Percentiles rank a stretch among this genome's conserved stretches.
Conservation (phyloP, 2,797 vertebrate genomes). For the Macropodus opercularis region DNA sequence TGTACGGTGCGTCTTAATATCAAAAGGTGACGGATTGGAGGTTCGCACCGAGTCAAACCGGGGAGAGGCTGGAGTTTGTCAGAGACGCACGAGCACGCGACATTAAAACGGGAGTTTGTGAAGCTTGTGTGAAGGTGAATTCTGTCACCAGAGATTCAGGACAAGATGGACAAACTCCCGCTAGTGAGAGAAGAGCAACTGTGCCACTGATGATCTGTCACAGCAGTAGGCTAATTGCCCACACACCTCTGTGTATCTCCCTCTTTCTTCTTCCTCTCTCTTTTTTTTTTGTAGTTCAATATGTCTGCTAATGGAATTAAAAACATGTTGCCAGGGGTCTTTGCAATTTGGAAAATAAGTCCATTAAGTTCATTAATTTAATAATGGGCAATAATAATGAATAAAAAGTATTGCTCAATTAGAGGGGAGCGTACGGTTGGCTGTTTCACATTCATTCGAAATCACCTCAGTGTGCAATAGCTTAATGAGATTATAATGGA, state of each 20-base stretch:
- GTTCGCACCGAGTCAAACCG: neutral
- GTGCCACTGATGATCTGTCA: conserved; percentile 68
- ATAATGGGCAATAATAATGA: conserved; percentile 82
- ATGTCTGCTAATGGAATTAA: conserved; percentile 77
- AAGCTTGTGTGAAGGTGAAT: conserved; percentile 55
- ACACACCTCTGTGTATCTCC: conserved; percentile 53
- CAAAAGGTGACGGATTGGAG: conserved; percentile 15
- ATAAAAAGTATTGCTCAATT: conserved; percentile 83
- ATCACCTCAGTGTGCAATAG: conserved; percentile 75
- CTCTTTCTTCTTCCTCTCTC: conserved; percentile 9
- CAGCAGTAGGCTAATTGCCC: conserved; percentile 76
- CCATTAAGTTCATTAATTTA: conserved; percentile 85
- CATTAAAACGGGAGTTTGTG: neutral
- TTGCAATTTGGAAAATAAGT: conserved; percentile 79
- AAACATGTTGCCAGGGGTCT: conserved; percentile 79
- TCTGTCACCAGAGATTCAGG: conserved; percentile 37
- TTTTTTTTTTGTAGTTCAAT: conserved; percentile 34
- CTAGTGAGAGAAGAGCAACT: conserved; percentile 47
- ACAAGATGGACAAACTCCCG: conserved; percentile 57
- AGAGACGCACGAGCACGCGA: neutral
- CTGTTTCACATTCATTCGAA: conserved; percentile 73
- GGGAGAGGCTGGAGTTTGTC: neutral
- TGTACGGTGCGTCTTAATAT: conserved; percentile 19
- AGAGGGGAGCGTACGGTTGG: conserved; percentile 69
- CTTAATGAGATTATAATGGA: conserved; percentile 84